Evolutionary conservation across 2,797 vertebrate species (phyloP), one percentile per base, ranked within the genome.

Genomic region (Heliangelus exortis): DNA sequence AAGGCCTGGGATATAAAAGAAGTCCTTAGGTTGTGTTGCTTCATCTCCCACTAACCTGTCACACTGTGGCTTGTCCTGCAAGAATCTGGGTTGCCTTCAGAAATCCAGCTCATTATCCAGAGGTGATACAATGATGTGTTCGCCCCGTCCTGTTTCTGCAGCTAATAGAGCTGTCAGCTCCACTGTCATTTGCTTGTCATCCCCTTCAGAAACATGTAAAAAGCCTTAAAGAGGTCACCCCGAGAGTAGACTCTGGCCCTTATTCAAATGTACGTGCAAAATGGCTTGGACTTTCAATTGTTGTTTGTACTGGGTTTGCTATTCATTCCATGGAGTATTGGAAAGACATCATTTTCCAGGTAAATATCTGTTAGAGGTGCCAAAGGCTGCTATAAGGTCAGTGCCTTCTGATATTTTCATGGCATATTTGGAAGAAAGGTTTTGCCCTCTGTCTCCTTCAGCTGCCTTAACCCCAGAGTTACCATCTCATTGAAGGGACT

Each of bases 161-260:
- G 89, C 82, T 98, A 97, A 97, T 96, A 95, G 96, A 97, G 84
- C 96, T 97, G 96, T 97, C 97, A 97, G 94, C 45, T 79, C 47
- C 2, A 1, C 90, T 96, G 96, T 93, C 97, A 95, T 43, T 96
- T 8, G 3, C 92, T 84, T 93, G 87, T 97, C 92, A 88, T 72
- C 69, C 77, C 16, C 1, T 47, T 68, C 92, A 83, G 39, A 69
- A 95, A 90, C 26, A 73, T 15, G 93, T 6, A 82, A 92, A 93
- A 94, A 92, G 41, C 57, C 84, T 95, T 89, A 84, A 97, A 97
- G 67, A 74, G 85, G 88, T 54, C 77, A 86, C 88, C 84, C 71
- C 33, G 36, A 91, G 89, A 94, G 71, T 61, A 69, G 63, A 80
- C 48, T 81, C 67, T 73, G 77, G 85, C 84, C 72, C 57, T 69